Base-by-base conservation (phyloP, 1,140 invertebrate species). In the Mizuhopecten yessoensis region DNA sequence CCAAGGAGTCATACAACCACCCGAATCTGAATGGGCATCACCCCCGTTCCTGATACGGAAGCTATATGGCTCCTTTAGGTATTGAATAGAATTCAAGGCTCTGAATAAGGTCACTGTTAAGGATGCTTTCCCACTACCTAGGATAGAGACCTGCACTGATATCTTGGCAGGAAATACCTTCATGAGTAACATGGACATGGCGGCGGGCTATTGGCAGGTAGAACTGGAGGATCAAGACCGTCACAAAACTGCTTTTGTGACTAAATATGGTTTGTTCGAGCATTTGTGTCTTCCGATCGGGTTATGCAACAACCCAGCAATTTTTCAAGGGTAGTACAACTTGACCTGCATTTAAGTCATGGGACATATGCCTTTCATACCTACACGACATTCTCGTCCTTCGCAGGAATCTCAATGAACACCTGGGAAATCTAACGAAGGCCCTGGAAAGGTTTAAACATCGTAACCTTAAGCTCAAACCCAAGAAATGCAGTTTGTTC, bases 221-320 rank as follows among this genome's bases (percentile, higher is more conserved):
- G n/a, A n/a, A n/a, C 20, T 75, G 2, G 87, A 89, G 23, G 87
- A 91, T 89, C 34, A 86, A 29, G 92, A 93, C 88, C 86, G 90
- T 42, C 86, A 87, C 17, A 93, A 93, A 89, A 93, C 90, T 39
- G 90, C 90, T 11, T 91, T 91, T 36, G 75, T 57, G 9, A 91
- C 88, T 0, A 91, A 91, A 87, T 90, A 89, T 86, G 49, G 86
- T n/a, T 36, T 92, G 34, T 88, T 89, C 91, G 89, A 93, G 42
- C 87, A 88, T 93, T n/a, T 91, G 13, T 34, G 87, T 34, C 34
- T 94, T 86, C 90, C 91, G 87, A 94, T 95, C 91, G 92, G 94
- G 34, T 86, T 95, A 13, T 89, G 57, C 57, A 95, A 93, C 34
- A 89, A 86, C 34, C 93, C 94, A 20, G 90, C 87, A 23, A 91